Evolutionary conservation across 2,113 vertebrate species (phyloP), one percentile per base, ranked within the genome.

Genomic region (Acrocephalus arundinaceus): DNA sequence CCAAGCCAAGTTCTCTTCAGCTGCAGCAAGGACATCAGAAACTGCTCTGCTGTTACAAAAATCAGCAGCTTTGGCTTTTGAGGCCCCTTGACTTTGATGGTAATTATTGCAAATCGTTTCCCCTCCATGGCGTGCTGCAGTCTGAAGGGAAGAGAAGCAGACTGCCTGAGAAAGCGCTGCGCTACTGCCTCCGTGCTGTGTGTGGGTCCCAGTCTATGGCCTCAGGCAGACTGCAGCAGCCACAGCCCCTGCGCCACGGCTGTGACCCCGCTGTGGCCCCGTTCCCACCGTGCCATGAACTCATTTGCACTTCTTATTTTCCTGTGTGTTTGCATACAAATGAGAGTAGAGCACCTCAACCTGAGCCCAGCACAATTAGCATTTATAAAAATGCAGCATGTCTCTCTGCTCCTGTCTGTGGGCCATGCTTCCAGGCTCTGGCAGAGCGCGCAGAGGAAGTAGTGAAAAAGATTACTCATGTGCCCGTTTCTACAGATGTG

Each of bases 171-270:
- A 17, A 28, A 68, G 4, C 1, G 4, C 2, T 2, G 13, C 0
- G 0, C 22, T n/a, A 0, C 2, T 28, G 15, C 35, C 55, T n/a
- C 23, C 1, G 1, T 4, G 57, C 62, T 41, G 37, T 1, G 35
- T 6, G 4, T 1, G 6, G 14, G 18, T 27, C 59, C 39, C 30
- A 21, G 48, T 0, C 37, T 30, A 1, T 0, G 37, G 28, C 70
- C 70, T 30, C 12, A 8, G 70, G 39, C 61, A 46, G 49, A 1
- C 58, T 15, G 67, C 84, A 27, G 70, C 61, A 17, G 33, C n/a
- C 39, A n/a, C 7, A 57, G 59, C 22, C 59, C 1, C 55, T 7
- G 74, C 0, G 1, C 5, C 2, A 31, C 2, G 33, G n/a, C 15
- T n/a, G 41, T 3, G n/a, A 35, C 49, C 23, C 33, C 5, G 1